These are phyloP conservation scores for Phylloscopus trochiloides DNA, from an alignment of 2,113 vertebrate species.

Conservation along the genomic window DNA sequence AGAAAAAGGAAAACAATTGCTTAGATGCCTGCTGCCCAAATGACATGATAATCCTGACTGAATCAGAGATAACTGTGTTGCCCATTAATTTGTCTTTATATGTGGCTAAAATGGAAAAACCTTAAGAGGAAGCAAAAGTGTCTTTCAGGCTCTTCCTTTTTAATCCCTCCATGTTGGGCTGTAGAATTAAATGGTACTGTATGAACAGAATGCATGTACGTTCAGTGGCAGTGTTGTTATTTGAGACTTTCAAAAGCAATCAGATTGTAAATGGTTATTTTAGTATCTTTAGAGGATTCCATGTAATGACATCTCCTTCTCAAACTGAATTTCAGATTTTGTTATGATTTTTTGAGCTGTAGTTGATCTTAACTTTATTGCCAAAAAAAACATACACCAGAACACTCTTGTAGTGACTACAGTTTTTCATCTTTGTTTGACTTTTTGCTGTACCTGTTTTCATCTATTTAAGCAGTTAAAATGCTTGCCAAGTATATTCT, in stretches of 20 bases:
- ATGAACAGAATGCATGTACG: neutral
- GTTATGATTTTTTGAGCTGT: neutral
- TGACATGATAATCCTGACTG: neutral
- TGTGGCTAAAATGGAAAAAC: neutral
- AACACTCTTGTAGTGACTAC: neutral
- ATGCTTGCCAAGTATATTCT: neutral
- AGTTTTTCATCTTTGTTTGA: slow-evolving; percentile 24
- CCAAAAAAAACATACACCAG: neutral
- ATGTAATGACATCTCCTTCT: neutral
- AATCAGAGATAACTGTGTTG: neutral
- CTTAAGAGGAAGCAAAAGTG: neutral
- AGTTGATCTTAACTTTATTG: neutral
- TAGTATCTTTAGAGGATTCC: neutral
- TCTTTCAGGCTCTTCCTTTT: neutral
- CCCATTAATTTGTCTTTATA: neutral
- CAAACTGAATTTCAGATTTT: neutral
- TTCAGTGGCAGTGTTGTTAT: neutral
- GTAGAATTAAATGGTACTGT: neutral
- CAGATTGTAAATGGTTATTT: neutral
- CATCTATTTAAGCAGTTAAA: neutral
- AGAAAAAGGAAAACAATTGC: neutral
- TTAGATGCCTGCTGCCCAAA: neutral
- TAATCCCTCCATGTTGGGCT: neutral
- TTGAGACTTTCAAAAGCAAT: neutral
- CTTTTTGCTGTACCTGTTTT: neutral